phyloP scores from a whole-genome alignment of 2,888 invertebrate genomes.

The Tinea trinotella region DNA sequence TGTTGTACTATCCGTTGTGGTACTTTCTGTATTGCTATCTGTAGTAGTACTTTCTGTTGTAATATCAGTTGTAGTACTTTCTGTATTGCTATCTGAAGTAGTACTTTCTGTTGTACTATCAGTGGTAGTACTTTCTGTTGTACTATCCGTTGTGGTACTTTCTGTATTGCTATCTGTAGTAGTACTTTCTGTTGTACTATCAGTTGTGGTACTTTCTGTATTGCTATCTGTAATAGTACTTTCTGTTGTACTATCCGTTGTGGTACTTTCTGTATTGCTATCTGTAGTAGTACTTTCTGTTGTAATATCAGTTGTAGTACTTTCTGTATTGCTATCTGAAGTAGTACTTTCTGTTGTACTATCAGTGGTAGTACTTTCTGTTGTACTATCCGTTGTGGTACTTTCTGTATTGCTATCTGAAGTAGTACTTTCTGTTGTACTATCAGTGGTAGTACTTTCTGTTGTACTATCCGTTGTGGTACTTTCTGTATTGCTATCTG shows the following conservation, averaged over 20 bases:
- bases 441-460: background rate
- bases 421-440: no score
- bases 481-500: background rate
- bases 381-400: background rate
- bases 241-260: constrained; percentile 3
- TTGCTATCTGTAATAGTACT: background rate
- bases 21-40: constrained; percentile 4
- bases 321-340: background rate
- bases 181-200: background rate
- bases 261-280: background rate
- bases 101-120: background rate
- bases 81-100: background rate
- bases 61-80: background rate
- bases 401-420: background rate
- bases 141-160: background rate
- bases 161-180: background rate
- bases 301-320: background rate
- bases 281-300: background rate
- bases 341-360: background rate
- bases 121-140: background rate
- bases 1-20: background rate
- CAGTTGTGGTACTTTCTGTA: background rate
- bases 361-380: background rate
- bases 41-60: background rate
- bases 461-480: background rate